Evolutionary conservation across 2,797 vertebrate species (phyloP), one percentile per base, ranked within the genome.

Genomic region (Adelosebastes latens): DNA sequence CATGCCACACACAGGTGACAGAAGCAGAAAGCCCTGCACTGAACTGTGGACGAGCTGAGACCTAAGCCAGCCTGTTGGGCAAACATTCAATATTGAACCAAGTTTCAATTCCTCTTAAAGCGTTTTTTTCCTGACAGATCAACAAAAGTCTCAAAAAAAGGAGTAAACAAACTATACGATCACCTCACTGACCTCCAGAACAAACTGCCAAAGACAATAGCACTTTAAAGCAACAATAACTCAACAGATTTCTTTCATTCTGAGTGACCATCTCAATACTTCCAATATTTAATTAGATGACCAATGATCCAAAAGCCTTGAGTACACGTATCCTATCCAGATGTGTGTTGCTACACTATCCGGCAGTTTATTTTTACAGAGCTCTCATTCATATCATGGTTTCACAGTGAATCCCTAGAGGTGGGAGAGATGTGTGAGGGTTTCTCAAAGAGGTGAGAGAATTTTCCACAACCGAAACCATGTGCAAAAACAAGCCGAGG

Each of bases 391-490:
- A 91, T 83, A 88, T 91, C 85, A 85, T 24, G 73, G 82, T 85
- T 94, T 94, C 87, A 87, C 84, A 77, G 88, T 83, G 76, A 89
- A 92, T 91, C 92, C 83, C 90, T 3, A 77, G 82, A 93, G 86
- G 75, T 93, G 77, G 81, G 84, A 88, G 73, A 87, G 85, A 92
- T 49, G 76, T 93, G 91, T 67, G 85, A 93, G 79, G 84, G 87
- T 92, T 92, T 88, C 87, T 85, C 83, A 49, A 78, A 67, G 80
- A 90, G 88, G 88, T 86, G 91, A 91, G 82, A 94, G 83, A 92
- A 90, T 81, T 88, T 93, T 90, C 88, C 89, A 90, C 88, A 82
- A 85, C 71, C 56, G 2, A 77, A 42, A 69, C 77, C 68, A 81
- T 68, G 86, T 82, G 85, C 78, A 77, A 88, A 81, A 89, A 91